These are phyloP conservation scores for Nephrotoma flavescens DNA, from an alignment of 2,888 invertebrate species.

Conservation along the genomic window DNA sequence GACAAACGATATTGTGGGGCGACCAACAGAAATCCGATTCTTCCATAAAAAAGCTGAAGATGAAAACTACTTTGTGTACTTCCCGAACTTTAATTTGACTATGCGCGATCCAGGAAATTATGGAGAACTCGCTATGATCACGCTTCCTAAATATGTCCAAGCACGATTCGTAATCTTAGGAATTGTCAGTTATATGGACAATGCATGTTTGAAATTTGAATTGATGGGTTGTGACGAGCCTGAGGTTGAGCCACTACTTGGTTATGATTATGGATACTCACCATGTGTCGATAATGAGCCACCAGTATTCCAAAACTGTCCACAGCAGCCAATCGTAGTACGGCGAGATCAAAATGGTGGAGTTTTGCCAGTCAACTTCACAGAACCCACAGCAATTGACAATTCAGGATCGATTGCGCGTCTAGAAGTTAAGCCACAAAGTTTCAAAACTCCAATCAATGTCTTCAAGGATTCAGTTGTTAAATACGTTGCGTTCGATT, in stretches of 20 bases:
- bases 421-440: slow-evolving; percentile 81
- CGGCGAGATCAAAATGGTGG: slow-evolving; percentile 79
- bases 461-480: slow-evolving; percentile 85
- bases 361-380: slow-evolving; percentile 80
- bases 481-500: slow-evolving; percentile 92
- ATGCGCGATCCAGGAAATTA: slow-evolving; percentile 94
- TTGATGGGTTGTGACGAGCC: slow-evolving; percentile 92
- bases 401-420: slow-evolving; percentile 91
- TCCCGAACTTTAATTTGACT: slow-evolving; percentile 89
- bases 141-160: slow-evolving; percentile 82
- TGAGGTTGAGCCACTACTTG: slow-evolving; percentile 62
- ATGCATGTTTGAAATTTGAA: slow-evolving; percentile 91
- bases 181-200: slow-evolving; percentile 93
- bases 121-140: slow-evolving; percentile 92
- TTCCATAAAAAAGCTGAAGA: slow-evolving; percentile 91
- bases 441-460: slow-evolving; percentile 75
- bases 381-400: slow-evolving; percentile 86
- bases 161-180: slow-evolving; percentile 89
- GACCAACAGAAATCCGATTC: slow-evolving; percentile 91
- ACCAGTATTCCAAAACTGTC: slow-evolving; percentile 92
- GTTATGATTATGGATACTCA: slow-evolving; percentile 86
- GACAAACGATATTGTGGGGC: slow-evolving; percentile 86
- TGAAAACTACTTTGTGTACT: slow-evolving; percentile 92
- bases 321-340: slow-evolving; percentile 80
- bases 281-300: slow-evolving; percentile 93